Evolutionary conservation across 2,113 vertebrate genomes (phyloP).

Genomic region (Patagioenas fasciata): DNA sequence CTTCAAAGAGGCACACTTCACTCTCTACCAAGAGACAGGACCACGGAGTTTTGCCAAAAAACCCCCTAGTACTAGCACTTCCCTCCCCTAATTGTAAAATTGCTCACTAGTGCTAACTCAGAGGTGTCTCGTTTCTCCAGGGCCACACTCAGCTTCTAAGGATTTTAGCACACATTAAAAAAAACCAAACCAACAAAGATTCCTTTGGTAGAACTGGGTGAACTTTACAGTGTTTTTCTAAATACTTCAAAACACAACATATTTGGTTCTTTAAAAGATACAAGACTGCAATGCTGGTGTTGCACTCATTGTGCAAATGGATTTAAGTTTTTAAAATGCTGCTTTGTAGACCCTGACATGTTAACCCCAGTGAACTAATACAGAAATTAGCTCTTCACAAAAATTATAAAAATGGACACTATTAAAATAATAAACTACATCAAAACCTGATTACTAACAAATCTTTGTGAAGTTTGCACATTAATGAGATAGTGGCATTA

Average conservation of each 20-base stretch:
- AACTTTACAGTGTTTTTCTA: neutral
- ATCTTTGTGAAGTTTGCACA: neutral
- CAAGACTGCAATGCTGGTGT: neutral
- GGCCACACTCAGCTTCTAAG: neutral
- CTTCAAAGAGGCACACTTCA: neutral
- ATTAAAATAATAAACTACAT: neutral
- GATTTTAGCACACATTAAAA: neutral
- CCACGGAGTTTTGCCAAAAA: neutral
- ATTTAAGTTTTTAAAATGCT: neutral
- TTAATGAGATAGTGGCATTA: neutral
- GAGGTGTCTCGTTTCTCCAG: neutral
- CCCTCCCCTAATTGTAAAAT: neutral
- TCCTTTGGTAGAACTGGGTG: slow-evolving; percentile 22
- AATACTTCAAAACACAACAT: neutral
- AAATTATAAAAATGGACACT: neutral
- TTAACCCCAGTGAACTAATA: neutral
- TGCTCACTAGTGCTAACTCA: neutral
- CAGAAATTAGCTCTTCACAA: neutral
- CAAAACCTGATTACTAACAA: neutral
- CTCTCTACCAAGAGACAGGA: neutral
- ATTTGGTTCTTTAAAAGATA: slow-evolving; percentile 5
- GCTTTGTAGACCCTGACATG: slow-evolving; percentile 28
- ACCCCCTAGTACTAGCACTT: neutral
- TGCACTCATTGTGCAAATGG: neutral
- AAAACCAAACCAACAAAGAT: neutral